Evolutionary conservation across 1,140 invertebrate genomes (phyloP), one percentile per base, ranked within the genome.

Genomic region (Heliconius nattereri): DNA sequence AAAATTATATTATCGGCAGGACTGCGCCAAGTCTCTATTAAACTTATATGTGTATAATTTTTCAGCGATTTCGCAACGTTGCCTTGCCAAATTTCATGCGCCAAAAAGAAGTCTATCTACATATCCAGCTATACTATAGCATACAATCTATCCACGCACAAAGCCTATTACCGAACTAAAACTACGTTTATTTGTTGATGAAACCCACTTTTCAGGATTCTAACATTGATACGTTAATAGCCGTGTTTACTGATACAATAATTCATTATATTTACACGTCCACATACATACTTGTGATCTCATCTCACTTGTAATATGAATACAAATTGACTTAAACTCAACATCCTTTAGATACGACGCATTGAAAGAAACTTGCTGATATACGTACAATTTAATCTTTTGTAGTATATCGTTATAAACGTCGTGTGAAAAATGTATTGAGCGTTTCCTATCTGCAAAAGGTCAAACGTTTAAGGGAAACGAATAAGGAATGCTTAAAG

Each of bases 251-350:
- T 45, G 71, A 82, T 83, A 83, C 79, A 83, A 80, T 80, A 78
- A 78, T 73, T 78, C 81, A 78, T 83, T 83, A 76, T 83, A 13
- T 66, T 26, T 13, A 29, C 60, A 66, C 13, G 23, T 66, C 19
- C 26, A 70, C 60, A 71, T 78, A 70, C 60, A 71, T 75, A 79
- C 29, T 40, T 75, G 76, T 83, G 81, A 83, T 80, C 81, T 83
- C 81, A 83, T 83, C 75, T 78, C 54, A 60, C 26, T 78, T 78
- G 73, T 80, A 80, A 83, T 76, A 45, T 78, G 78, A 80, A 83
- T 83, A 79, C 76, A 83, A 83, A 83, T 83, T 78, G 75, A 80
- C 81, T 80, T 80, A 78, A 78, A 78, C 78, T 78, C 76, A 45
- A 76, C 81, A 78, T 83, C 78, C 78, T 80, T 71, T 76, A 72